Base-by-base conservation (phyloP, 2,888 invertebrate genomes). In the Drosophila rubida region DNA sequence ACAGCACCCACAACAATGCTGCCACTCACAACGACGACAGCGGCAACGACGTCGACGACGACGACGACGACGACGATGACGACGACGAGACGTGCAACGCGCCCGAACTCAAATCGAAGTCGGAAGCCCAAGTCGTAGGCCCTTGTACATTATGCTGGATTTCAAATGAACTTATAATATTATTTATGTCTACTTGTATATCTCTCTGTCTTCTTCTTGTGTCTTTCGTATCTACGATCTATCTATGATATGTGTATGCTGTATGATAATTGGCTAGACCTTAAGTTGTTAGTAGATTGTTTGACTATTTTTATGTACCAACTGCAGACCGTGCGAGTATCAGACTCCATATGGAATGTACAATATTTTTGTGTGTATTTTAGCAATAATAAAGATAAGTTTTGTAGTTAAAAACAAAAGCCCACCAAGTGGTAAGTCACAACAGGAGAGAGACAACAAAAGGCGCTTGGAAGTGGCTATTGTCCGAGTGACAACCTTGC, bases 41-140 rank as follows among this genome's bases (percentile, higher is more conserved):
- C 63, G 13, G n/a, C 46, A 50, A 61, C 77, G 45, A 11, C 63
- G 13, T n/a, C 44, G 53, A 62, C 77, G 48, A 11, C 63, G 13
- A 14, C 44, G 53, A 62, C 77, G 48, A 86, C 87, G 50, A 54
- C 84, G 6, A 44, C 73, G 27, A 11, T 61, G 16, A 14, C 46
- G 53, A 62, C 77, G 48, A 86, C 87, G 50, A 54, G 80, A 62
- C 84, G 90, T 5, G 76, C 83, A 8, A 67, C 82, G 45, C 75
- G 90, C 37, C 85, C 85, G 22, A 82, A 77, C n/a, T 80, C 88
- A 27, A 90, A 88, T 62, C 82, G 90, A 61, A 90, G 89, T 72
- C 81, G 90, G 57, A 90, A 89, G 67, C 73, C 88, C 62, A 90
- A 89, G 62, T 70, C 84, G 42, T 90, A 76, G 66, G 39, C 11